Evolutionary conservation across 1,140 invertebrate genomes (phyloP), one percentile per base, ranked within the genome.

Genomic region (Globodera rostochiensis): DNA sequence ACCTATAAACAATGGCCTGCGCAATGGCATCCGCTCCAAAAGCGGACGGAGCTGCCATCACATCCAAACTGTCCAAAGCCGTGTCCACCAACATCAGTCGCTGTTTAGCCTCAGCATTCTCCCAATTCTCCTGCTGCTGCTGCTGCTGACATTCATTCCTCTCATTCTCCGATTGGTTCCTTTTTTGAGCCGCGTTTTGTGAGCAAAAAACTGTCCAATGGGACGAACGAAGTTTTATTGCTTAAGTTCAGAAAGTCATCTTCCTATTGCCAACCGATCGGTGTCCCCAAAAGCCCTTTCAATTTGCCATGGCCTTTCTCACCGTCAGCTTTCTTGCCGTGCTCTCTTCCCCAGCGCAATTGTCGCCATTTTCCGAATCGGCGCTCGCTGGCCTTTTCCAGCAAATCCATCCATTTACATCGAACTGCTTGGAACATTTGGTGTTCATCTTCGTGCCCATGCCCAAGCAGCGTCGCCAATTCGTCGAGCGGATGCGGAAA

Each of bases 1-100:
- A 50, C 77, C 77, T 79, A 3, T 80, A 79, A n/a, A 80, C 80
- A 19, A 79, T 64, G 36, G 80, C 57, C 50, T 82, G 80, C n/a
- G 80, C 80, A 9, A 80, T 47, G 15, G 80, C 67, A 70, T 80
- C 60, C 15, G 80, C 80, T 15, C 80, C 80, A 50, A 80, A 45
- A n/a, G 15, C 45, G 25, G 80, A 80, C 15, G 75, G 75, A 4
- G 76, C 11, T 6, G 80, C 80, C 15, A 69, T 50, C 53, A 80
- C 76, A 8, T 71, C 25, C 69, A 71, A 47, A 71, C 69, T 45
- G 25, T 36, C 69, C 36, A 71, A 71, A 6, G 69, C 69, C 69
- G 13, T 19, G 46, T 7, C 57, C 13, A n/a, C 13, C 13, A 64
- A 19, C 11, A 64, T 11, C 5, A 11, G 57, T 6, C 57, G 57